Base-by-base conservation (phyloP, 2,888 invertebrate genomes). In the Andrena fulva region DNA sequence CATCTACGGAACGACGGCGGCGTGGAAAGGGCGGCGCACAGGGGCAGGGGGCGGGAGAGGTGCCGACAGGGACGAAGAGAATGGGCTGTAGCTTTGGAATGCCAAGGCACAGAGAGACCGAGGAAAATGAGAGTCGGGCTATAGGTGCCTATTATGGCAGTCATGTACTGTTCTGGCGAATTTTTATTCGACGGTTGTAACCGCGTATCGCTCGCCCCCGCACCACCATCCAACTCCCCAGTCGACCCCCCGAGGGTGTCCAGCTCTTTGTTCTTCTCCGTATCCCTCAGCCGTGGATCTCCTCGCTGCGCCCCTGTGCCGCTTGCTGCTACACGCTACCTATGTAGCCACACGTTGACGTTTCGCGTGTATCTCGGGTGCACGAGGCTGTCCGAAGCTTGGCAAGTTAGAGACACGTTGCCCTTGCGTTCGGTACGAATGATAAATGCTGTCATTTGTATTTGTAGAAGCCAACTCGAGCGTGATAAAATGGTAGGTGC, bases 111-210 rank as follows among this genome's bases (percentile, higher is more conserved):
- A 86, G 79, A 86, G 86, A 85, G 76, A 84, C 85, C 82, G 84
- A 87, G 82, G 85, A 89, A 91, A 90, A 90, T 89, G 86, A 89
- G 90, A 90, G 89, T 82, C 75, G 87, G 87, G 85, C 85, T 84
- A 89, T 86, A 87, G 89, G 83, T 91, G 87, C 87, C 91, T 89
- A 90, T 91, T 91, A 90, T 90, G 87, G 86, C 89, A 87, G 87
- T 90, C 91, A 88, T 91, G 92, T 91, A 90, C 87, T 88, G 89
- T 89, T 90, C 90, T 83, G 89, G 80, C 80, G 85, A 89, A 90
- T 92, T 90, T 92, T 92, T 92, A 91, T 92, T 91, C 89, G 89
- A 85, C 89, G 89, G 86, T 91, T 91, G 91, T 91, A 91, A 91
- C 91, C 87, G 85, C 89, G 85, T 88, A 89, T 88, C 89, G 84